These are phyloP conservation scores for Diceros bicornis DNA, from an alignment of 2,797 vertebrate genomes.

Conservation along the genomic window DNA sequence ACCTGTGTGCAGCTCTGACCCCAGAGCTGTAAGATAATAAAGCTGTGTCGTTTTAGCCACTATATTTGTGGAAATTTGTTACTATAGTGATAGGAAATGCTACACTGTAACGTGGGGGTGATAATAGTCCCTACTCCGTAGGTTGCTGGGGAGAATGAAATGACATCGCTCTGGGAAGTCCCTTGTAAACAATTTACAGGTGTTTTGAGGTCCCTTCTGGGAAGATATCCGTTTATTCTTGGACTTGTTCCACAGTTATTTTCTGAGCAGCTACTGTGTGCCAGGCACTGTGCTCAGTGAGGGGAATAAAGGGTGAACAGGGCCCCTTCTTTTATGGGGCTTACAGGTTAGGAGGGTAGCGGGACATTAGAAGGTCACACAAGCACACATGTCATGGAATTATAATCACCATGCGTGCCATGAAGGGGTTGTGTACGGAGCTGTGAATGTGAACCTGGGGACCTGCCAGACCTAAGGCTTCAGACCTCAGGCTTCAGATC, in stretches of 20 bases:
- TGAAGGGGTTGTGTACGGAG: background rate
- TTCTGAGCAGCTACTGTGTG: background rate
- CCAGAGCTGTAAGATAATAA: no score
- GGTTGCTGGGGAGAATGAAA: background rate
- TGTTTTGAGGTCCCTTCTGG: background rate
- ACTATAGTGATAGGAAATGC: background rate
- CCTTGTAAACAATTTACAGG: background rate
- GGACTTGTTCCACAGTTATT: background rate
- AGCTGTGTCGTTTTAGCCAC: background rate
- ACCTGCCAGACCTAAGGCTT: background rate
- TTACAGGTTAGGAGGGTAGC: background rate
- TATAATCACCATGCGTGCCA: rapidly evolving
- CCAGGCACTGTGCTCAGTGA: background rate
- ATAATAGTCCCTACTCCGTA: no score
- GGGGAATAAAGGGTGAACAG: background rate
- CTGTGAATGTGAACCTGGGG: background rate
- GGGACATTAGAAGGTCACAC: background rate
- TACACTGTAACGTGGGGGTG: background rate
- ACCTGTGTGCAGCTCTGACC: background rate
- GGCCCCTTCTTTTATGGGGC: background rate
- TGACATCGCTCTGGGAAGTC: background rate
- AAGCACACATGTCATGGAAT: background rate
- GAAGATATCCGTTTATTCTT: background rate
- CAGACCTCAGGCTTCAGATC: background rate
- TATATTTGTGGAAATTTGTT: background rate